Conservation (phyloP, 2,888 invertebrate genomes). For the Pristionchus arcanus region DNA sequence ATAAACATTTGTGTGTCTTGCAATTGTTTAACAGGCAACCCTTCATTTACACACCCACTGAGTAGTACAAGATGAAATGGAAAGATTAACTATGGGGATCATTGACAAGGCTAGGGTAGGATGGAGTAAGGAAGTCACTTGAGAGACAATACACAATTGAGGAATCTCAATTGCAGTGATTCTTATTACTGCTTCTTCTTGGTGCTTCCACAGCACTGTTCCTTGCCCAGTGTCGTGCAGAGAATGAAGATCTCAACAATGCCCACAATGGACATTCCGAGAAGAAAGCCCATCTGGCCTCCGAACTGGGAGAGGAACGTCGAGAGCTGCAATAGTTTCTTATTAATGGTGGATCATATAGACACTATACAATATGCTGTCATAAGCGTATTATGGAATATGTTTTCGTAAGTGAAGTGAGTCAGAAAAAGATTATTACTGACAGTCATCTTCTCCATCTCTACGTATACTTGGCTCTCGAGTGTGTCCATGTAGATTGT, state of each 20-base stretch:
- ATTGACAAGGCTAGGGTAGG: not conserved
- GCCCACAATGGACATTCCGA: constrained; percentile 47
- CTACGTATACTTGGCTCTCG: constrained; percentile 34
- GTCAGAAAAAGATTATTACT: not conserved
- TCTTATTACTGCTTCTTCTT: not conserved
- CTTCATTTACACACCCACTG: constrained; percentile 16
- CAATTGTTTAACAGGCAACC: not conserved
- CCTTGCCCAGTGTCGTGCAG: not conserved
- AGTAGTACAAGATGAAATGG: constrained; percentile 11
- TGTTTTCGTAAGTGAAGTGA: not conserved
- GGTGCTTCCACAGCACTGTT: not conserved
- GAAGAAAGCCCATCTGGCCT: constrained; percentile 48
- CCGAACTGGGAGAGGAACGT: constrained; percentile 45
- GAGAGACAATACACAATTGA: not conserved
- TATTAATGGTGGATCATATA: not conserved
- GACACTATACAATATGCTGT: not conserved
- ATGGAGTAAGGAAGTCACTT: not conserved
- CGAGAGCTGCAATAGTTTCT: constrained; percentile 11
- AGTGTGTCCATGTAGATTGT: constrained; percentile 48
- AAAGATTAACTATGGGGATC: not conserved
- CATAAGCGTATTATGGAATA: too few relatives aligned
- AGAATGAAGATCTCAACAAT: constrained; percentile 35
- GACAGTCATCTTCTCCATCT: constrained; percentile 49
- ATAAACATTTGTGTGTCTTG: not conserved
- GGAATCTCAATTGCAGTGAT: too few relatives aligned